Base-by-base conservation (phyloP, 2,888 invertebrate species). In the Chalcis sispes region DNA sequence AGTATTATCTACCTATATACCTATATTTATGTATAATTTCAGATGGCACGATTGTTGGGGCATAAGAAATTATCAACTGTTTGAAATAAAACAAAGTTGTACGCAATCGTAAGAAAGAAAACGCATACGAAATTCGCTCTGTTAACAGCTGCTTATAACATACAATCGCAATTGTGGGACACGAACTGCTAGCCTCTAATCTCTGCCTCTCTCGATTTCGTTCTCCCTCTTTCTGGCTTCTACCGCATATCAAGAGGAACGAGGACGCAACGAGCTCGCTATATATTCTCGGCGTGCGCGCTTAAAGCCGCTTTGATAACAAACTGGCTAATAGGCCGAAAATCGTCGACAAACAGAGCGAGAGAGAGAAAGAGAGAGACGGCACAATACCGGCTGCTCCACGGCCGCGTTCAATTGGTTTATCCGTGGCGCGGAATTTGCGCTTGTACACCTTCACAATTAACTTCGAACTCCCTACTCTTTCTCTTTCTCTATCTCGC, bases 261-360 rank as follows among this genome's bases (percentile, higher is more conserved):
- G 67, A n/a, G 54, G 23, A 2, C 56, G 54, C 59, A 25, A 18
- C 2, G 25, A 54, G 40, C 42, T 4, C 25, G 54, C 18, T 27
- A 10, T 7, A 29, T 36, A 20, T 23, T 4, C 27, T 3, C 20
- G 46, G 71, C 25, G 58, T 15, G 25, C n/a, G 18, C 15, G 20
- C 20, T 20, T n/a, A 10, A 75, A 75, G 54, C 66, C 46, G 71
- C 71, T 75, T 66, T 61, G 66, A 75, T 61, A 75, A 75, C 74
- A 75, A 70, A 75, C 75, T 56, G 59, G 64, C 65, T 70, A 70
- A 75, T 75, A 66, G 65, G 65, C 71, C 59, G 75, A 75, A 71
- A 75, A 71, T 75, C 75, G 75, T 71, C 42, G 65, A 61, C 46
- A 75, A 71, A 71, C 70, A 71, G 59, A 71, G 56, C 23, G 54